phyloP scores from a whole-genome alignment of 2,113 vertebrate species.

The Colossoma macropomum region DNA sequence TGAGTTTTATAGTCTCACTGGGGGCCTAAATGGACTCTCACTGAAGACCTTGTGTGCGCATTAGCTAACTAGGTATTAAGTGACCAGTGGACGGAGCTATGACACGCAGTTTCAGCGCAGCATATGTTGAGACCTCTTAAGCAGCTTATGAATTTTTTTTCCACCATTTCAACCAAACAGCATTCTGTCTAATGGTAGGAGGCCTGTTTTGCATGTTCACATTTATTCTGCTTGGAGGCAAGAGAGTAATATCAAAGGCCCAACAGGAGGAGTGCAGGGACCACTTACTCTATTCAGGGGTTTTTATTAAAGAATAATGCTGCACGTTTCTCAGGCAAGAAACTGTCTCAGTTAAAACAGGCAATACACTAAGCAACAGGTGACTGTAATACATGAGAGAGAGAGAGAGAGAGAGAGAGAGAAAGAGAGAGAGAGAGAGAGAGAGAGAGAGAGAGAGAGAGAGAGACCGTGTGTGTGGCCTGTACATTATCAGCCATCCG shows the following conservation, averaged over 20 bases:
- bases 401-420: background rate
- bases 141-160: slow-evolving; percentile 73
- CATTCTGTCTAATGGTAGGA: slow-evolving; percentile 64
- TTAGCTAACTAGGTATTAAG: slow-evolving; percentile 76
- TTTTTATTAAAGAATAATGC: background rate
- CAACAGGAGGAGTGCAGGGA: background rate
- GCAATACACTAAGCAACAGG: background rate
- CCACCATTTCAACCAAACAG: slow-evolving; percentile 68
- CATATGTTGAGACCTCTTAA: slow-evolving; percentile 77
- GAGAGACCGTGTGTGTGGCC: slow-evolving; percentile 54
- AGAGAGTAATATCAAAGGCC: slow-evolving; percentile 15
- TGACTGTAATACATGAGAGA: background rate
- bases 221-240: slow-evolving; percentile 22
- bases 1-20: slow-evolving; percentile 41
- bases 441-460: background rate
- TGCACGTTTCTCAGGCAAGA: background rate
- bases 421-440: background rate
- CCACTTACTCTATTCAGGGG: background rate
- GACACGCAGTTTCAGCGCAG: slow-evolving; percentile 69
- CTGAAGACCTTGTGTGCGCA: slow-evolving; percentile 62
- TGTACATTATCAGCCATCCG: slow-evolving; percentile 61
- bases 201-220: slow-evolving; percentile 39
- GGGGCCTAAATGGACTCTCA: slow-evolving; percentile 49
- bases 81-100: slow-evolving; percentile 66
- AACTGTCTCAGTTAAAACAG: background rate